phyloP scores from a whole-genome alignment of 1,140 invertebrate species.

The Drosophila simulans region DNA sequence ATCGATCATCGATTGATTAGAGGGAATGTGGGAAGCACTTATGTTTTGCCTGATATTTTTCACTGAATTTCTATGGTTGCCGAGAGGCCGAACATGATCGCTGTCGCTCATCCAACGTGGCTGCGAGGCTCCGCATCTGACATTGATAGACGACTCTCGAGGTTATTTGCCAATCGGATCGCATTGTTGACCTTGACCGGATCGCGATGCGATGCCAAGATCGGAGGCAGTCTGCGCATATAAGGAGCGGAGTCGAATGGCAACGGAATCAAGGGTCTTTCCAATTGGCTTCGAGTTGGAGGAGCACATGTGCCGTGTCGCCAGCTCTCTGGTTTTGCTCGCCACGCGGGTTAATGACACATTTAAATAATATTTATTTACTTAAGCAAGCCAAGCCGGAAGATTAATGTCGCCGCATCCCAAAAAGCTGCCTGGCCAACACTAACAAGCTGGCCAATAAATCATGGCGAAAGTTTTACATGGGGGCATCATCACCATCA shows the following conservation, averaged over 20 bases:
- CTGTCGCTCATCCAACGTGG: constrained; percentile 13
- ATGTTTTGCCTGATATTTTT: constrained; percentile 11
- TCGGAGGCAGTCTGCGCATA: constrained; percentile 35
- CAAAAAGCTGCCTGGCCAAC: constrained; percentile 15
- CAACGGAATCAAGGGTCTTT: constrained; percentile 31
- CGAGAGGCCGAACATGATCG: constrained; percentile 33
- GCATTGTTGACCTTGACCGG: constrained; percentile 78
- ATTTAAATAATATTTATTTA: constrained; percentile 77
- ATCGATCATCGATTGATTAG: constrained; percentile 46
- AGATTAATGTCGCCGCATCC: constrained; percentile 64
- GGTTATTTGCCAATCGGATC: constrained; percentile 57
- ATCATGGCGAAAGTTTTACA: constrained; percentile 74
- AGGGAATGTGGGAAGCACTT: constrained; percentile 39
- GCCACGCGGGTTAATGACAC: constrained; percentile 56
- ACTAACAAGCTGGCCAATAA: constrained; percentile 73
- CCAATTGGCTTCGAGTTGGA: constrained; percentile 11
- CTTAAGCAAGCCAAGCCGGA: constrained; percentile 37
- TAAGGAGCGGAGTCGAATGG: constrained; percentile 43
- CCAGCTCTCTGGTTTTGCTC: background rate
- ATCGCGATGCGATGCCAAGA: constrained; percentile 27
- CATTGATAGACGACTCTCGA: constrained; percentile 49
- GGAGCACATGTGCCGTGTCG: constrained; percentile 3
- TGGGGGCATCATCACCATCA: constrained; percentile 4
- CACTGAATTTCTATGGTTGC: constrained; percentile 36
- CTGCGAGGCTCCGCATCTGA: constrained; percentile 7